Base-by-base conservation (phyloP, 2,113 vertebrate species). In the Pedionomus torquatus region DNA sequence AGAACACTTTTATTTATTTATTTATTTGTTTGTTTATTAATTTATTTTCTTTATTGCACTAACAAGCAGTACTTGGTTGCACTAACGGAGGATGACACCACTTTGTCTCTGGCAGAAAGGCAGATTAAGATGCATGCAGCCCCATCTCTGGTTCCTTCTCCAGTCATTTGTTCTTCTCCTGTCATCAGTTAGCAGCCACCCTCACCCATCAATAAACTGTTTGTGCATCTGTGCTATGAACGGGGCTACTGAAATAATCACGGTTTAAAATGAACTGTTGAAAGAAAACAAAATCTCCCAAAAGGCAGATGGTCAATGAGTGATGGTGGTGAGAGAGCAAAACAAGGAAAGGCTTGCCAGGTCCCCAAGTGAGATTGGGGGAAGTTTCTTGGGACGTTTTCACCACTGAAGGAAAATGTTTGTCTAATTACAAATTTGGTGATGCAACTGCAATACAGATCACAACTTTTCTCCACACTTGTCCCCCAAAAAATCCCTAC, bases 141-240 rank as follows among this genome's bases (percentile, higher is more conserved):
- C 43, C 60, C 7, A 24, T 51, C 80, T 91, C 69, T 86, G 91
- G 69, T 64, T 82, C 76, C 76, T 89, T 68, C 83, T 90, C 83
- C 43, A 89, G 60, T 84, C 80, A 85, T 88, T 87, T 92, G 23
- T 51, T 94, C 80, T 84, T 89, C 46, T 41, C 43, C 33, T 83
- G 51, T 48, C 55, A 68, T 11, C 66, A 11, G 23, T 60, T 54
- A 75, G 69, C 54, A 93, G 79, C 63, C 85, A 92, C 85, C 61
- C 93, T 83, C 51, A 89, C 80, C 60, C 3, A 2, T 84, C 87
- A 78, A 68, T 92, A 95, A 87, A 89, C 71, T 66, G 75, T 48
- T 71, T 16, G 51, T 89, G 69, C 91, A 96, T 91, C 83, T 92
- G 89, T 75, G 94, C 72, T 84, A 89, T 0, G 0, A 87, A 74